Evolutionary conservation across 1,140 invertebrate genomes (phyloP).

Genomic region (Bradysia coprophila): DNA sequence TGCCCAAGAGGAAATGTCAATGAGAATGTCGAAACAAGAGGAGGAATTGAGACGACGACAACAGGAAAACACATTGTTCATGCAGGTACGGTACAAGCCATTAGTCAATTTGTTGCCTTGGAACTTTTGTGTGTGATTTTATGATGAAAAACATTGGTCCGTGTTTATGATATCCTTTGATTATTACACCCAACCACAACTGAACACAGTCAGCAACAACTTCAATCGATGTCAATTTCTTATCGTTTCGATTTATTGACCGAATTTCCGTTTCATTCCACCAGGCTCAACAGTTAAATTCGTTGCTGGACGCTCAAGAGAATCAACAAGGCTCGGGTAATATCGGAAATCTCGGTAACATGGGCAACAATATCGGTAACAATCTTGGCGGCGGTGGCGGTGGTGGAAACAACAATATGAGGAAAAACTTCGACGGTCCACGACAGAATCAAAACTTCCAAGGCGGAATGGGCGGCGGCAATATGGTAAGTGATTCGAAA

Average conservation of each 20-base stretch:
- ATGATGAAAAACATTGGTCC: slow-evolving; percentile 1
- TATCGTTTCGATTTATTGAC: neutral
- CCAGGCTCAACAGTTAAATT: slow-evolving; percentile 1
- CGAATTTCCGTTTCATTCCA: neutral
- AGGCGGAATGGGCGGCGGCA: neutral
- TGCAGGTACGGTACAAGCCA: slow-evolving; percentile 10
- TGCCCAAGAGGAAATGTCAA: slow-evolving; percentile 17
- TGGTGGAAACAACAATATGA: neutral
- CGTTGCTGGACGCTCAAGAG: neutral
- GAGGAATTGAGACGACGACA: slow-evolving; percentile 20
- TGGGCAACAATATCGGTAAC: neutral
- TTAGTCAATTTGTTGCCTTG: neutral
- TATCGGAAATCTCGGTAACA: neutral
- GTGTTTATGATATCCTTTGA: slow-evolving; percentile 1
- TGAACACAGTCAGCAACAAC: neutral
- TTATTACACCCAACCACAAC: slow-evolving; percentile 1
- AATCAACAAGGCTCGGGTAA: neutral
- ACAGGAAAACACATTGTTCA: slow-evolving; percentile 21
- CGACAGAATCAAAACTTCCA: neutral
- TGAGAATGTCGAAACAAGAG: slow-evolving; percentile 16
- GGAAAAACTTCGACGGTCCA: neutral
- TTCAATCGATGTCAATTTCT: neutral
- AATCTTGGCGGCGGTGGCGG: slow-evolving; percentile 1
- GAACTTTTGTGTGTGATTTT: neutral
- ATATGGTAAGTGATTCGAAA: neutral